Evolutionary conservation across 2,113 vertebrate genomes (phyloP).

Genomic region (Scophthalmus maximus): DNA sequence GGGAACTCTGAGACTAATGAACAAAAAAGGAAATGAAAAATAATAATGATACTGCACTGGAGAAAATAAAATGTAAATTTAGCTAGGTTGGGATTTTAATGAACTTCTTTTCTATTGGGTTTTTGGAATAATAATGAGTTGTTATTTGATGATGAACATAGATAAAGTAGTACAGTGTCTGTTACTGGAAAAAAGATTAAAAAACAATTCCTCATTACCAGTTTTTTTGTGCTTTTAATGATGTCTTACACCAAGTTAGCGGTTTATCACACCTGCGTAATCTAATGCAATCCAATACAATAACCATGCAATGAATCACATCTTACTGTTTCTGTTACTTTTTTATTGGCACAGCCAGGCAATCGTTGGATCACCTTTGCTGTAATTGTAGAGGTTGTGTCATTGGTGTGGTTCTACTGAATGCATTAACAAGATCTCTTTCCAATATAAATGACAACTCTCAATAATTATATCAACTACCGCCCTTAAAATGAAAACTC

Average conservation of each 20-base stretch:
- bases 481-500: neutral
- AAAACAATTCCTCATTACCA: neutral
- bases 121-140: slow-evolving; percentile 5
- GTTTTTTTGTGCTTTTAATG: slow-evolving; percentile 18
- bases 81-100: slow-evolving; percentile 6
- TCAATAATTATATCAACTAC: neutral
- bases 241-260: neutral
- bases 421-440: no score
- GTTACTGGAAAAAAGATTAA: neutral
- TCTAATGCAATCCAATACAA: neutral
- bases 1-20: slow-evolving; percentile 24
- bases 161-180: neutral
- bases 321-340: neutral
- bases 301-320: slow-evolving; percentile 15
- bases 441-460: no score
- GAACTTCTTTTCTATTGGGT: neutral
- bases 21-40: slow-evolving; percentile 18
- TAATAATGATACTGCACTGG: slow-evolving; percentile 1
- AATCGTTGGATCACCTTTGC: slow-evolving; percentile 5
- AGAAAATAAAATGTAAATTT: slow-evolving; percentile 23
- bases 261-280: slow-evolving; percentile 15
- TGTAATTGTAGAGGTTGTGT: no score
- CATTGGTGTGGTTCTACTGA: no score
- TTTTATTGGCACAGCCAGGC: slow-evolving; percentile 17
- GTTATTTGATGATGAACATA: slow-evolving; percentile 10